Conservation (phyloP, 2,797 vertebrate genomes). For the Eurystomus glaucurus region DNA sequence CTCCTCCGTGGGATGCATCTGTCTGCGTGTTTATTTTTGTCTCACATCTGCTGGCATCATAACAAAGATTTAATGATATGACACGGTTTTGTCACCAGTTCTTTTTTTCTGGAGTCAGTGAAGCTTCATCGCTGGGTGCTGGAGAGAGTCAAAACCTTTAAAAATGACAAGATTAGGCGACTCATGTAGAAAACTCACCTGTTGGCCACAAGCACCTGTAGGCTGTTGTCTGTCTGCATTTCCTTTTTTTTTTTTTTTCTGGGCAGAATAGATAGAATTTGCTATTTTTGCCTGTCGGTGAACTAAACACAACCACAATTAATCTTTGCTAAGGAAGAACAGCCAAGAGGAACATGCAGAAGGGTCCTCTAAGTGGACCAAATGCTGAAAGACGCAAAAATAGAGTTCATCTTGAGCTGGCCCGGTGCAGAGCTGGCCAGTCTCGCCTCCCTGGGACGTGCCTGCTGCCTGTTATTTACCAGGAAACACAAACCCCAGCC, state of each 20-base stretch:
- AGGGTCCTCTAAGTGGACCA: background rate
- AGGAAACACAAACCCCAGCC: background rate
- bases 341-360: rapidly evolving
- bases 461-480: background rate
- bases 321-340: background rate
- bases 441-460: background rate
- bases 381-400: background rate
- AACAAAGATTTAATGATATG: slow-evolving; percentile 67
- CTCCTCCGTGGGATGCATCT: background rate
- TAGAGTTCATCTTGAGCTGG: rapidly evolving
- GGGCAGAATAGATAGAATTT: background rate
- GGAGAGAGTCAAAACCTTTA: background rate
- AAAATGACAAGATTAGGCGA: background rate
- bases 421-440: background rate
- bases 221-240: background rate
- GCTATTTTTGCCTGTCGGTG: background rate
- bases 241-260: background rate
- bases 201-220: background rate
- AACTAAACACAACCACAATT: background rate
- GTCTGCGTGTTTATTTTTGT: slow-evolving; percentile 66
- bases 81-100: slow-evolving; percentile 53
- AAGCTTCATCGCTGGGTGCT: background rate
- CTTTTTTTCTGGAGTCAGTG: background rate
- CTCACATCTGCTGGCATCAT: slow-evolving; percentile 49
- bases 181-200: background rate